phyloP scores from a whole-genome alignment of 2,113 vertebrate genomes.

The Pavo muticus region DNA sequence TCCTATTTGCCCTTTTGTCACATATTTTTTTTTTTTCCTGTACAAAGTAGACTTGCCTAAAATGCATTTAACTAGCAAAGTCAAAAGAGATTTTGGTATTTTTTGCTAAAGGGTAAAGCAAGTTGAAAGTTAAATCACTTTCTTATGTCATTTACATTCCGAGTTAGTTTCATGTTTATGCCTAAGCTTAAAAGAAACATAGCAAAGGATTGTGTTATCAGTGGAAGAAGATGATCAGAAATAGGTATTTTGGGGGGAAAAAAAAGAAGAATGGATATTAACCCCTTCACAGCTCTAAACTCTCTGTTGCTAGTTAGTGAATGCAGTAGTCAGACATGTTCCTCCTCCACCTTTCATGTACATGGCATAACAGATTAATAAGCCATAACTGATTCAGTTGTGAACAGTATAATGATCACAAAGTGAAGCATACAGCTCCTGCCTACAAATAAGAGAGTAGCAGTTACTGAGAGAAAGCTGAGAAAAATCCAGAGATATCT shows the following conservation, averaged over 20 bases:
- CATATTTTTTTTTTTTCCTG: background rate
- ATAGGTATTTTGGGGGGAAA: background rate
- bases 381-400: slow-evolving; percentile 31
- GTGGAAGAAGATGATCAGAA: background rate
- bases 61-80: background rate
- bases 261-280: background rate
- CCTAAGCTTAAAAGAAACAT: background rate
- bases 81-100: background rate
- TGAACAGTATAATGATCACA: slow-evolving; percentile 4
- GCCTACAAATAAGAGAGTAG: background rate
- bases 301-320: background rate
- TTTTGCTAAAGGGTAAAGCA: background rate
- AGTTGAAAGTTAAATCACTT: slow-evolving; percentile 11
- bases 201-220: background rate
- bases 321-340: background rate
- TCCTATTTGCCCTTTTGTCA: background rate
- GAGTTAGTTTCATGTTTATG: background rate
- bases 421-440: background rate
- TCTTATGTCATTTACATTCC: background rate
- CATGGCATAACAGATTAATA: slow-evolving; percentile 18
- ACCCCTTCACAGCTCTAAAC: background rate
- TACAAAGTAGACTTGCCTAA: background rate
- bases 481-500: background rate
- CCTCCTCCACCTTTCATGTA: background rate
- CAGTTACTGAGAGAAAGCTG: background rate